Percentiles rank a stretch among this genome's conserved stretches.
Conservation (phyloP, 2,797 vertebrate species). For the Phyllotis vaccarum region DNA sequence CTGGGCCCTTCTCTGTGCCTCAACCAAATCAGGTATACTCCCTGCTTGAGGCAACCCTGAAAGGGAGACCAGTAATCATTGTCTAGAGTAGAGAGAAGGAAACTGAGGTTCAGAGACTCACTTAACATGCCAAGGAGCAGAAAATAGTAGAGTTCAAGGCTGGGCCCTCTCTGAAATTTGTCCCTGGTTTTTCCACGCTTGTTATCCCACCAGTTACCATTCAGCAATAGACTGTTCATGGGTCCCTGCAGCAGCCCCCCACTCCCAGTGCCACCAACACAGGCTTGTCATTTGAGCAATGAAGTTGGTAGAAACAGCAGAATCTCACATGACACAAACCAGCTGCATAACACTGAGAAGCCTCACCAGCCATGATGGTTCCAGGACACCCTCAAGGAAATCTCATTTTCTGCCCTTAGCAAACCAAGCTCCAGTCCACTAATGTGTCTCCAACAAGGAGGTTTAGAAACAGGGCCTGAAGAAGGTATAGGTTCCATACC, state of each 20-base stretch:
- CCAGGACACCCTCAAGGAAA: background rate
- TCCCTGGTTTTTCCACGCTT: background rate
- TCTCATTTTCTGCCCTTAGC: background rate
- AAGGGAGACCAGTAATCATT: background rate
- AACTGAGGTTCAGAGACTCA: background rate
- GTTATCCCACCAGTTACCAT: background rate
- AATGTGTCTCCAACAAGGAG: background rate
- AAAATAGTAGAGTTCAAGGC: background rate
- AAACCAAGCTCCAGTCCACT: background rate
- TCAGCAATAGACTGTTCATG: background rate
- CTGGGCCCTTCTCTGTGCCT: background rate
- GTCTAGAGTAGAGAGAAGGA: background rate
- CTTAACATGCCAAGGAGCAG: background rate
- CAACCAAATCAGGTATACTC: background rate
- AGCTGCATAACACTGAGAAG: background rate
- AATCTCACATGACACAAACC: background rate
- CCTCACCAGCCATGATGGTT: rapidly evolving
- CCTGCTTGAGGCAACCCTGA: background rate
- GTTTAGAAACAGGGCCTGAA: background rate
- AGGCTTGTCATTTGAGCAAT: background rate
- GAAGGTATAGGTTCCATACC: background rate
- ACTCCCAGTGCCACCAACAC: background rate
- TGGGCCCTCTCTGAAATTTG: background rate
- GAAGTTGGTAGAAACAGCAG: background rate
- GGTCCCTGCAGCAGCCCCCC: background rate